Percentiles rank a stretch among this genome's conserved stretches.
Evolutionary conservation across 2,888 invertebrate species (phyloP).

Genomic region (Beris morrisii): DNA sequence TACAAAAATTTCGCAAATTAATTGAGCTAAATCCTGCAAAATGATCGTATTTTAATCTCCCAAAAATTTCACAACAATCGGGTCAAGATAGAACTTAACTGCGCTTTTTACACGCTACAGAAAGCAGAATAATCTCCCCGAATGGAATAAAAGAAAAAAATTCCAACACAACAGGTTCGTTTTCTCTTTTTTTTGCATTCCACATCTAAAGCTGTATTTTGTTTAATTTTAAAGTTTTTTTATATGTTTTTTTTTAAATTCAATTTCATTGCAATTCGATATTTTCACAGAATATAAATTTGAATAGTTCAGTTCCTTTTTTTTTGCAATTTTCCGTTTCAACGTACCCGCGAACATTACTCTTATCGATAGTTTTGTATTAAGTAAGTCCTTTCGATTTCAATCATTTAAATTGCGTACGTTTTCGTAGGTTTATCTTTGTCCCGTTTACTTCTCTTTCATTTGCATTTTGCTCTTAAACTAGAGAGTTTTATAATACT

Average conservation of each 20-base stretch:
- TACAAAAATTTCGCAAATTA: no score
- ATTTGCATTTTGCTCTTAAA: neutral
- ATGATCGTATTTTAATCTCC: no score
- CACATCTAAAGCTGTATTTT: conserved; percentile 7
- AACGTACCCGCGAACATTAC: no score
- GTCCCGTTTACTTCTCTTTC: neutral
- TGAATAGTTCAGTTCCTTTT: neutral
- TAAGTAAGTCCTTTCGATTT: no score
- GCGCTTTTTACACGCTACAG: no score
- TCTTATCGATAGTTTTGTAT: no score
- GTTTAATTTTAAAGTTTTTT: conserved; percentile 1
- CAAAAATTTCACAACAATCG: no score
- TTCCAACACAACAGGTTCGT: neutral
- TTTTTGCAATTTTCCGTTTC: neutral
- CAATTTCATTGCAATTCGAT: neutral
- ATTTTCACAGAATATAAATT: neutral
- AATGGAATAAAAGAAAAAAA: neutral
- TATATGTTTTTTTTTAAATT: neutral
- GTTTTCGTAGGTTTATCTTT: neutral
- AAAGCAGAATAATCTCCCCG: no score
- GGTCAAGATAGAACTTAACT: no score
- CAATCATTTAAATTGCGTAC: neutral
- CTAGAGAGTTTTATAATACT: no score
- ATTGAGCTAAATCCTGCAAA: no score
- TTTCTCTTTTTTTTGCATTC: neutral